Conservation (phyloP, 2,797 vertebrate genomes). For the Tangara arthus region DNA sequence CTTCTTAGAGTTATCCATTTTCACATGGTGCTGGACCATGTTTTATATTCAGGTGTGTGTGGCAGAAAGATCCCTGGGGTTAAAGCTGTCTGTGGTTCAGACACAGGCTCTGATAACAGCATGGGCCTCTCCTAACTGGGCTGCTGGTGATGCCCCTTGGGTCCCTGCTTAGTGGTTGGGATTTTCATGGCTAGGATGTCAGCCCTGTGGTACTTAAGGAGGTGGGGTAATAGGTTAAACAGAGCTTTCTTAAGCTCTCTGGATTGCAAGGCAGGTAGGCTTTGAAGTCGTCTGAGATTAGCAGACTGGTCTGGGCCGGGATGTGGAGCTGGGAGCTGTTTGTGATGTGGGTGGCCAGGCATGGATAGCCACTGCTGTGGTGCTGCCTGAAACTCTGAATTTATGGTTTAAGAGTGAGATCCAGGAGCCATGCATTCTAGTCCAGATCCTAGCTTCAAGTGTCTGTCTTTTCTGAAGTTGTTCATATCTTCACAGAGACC, state of each 20-base stretch:
- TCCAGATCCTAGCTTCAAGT: not conserved
- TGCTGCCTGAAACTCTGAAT: not conserved
- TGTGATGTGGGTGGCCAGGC: not conserved
- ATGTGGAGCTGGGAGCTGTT: not conserved
- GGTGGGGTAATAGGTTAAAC: conserved; percentile 4
- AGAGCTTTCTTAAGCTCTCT: not conserved
- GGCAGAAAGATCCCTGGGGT: not conserved
- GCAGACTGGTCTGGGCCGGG: not conserved
- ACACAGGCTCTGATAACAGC: not conserved
- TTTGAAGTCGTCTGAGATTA: conserved; percentile 37
- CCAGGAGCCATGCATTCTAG: not conserved
- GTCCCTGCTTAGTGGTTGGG: not conserved
- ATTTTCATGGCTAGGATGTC: not conserved
- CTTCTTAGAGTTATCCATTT: not conserved
- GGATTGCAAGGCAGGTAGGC: not conserved
- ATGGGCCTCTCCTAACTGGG: not conserved
- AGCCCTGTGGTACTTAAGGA: not conserved
- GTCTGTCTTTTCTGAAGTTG: not conserved
- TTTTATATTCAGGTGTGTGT: not conserved
- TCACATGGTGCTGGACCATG: not conserved
- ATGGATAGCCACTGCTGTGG: not conserved
- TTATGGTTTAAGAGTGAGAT: not conserved
- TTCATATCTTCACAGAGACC: not conserved
- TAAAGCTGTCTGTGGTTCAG: not conserved
- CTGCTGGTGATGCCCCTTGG: not conserved